Evolutionary conservation across 1,140 invertebrate species (phyloP).

Genomic region (Bombus huntii): DNA sequence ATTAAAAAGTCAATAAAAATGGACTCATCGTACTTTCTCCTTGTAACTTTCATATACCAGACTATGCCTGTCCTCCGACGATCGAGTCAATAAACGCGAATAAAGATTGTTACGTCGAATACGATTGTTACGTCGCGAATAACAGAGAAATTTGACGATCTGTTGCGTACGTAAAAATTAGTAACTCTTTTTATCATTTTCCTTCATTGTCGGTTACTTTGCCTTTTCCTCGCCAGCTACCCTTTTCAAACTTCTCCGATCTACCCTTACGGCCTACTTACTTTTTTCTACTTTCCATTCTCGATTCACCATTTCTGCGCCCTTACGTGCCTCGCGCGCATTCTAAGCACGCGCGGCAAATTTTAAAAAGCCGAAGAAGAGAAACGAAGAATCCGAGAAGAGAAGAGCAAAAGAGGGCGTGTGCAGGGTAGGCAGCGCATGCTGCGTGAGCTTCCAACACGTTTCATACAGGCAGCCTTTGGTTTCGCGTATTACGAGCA

Average conservation of each 20-base stretch:
- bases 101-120: no score
- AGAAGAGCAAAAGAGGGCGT: background rate
- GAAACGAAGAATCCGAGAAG: background rate
- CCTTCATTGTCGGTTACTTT: background rate
- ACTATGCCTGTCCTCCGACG: no score
- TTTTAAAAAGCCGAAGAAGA: slow-evolving; percentile 52
- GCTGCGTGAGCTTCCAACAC: background rate
- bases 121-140: no score
- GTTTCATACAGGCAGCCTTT: slow-evolving; percentile 11
- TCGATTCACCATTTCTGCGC: background rate
- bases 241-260: no score
- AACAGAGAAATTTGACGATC: no score
- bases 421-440: background rate
- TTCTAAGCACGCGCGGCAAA: slow-evolving; percentile 55
- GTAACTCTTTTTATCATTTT: no score
- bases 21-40: no score
- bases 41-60: no score
- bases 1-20: no score
- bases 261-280: no score
- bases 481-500: slow-evolving; percentile 28
- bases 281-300: background rate
- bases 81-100: no score
- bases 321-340: background rate
- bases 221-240: background rate
- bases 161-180: no score